phyloP scores from a whole-genome alignment of 2,888 invertebrate genomes.

The Belgica antarctica region DNA sequence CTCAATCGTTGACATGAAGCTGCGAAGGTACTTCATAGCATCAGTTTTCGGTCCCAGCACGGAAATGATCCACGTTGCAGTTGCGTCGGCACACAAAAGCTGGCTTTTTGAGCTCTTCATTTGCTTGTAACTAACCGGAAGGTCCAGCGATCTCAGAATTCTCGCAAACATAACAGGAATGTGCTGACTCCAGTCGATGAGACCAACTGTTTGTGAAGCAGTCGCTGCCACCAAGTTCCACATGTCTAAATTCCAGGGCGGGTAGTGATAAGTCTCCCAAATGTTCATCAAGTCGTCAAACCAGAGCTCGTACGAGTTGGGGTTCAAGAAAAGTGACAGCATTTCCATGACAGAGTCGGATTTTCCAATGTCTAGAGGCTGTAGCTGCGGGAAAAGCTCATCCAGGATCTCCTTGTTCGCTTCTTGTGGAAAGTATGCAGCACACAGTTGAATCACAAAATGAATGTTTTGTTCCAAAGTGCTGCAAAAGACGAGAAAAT shows the following conservation, averaged over 20 bases:
- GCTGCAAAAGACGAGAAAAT: slow-evolving; percentile 40
- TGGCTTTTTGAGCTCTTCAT: slow-evolving; percentile 60
- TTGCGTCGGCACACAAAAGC: slow-evolving; percentile 50
- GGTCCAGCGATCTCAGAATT: slow-evolving; percentile 69
- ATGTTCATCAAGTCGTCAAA: slow-evolving; percentile 73
- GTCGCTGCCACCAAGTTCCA: slow-evolving; percentile 72
- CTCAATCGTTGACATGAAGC: slow-evolving; percentile 78
- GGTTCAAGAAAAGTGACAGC: slow-evolving; percentile 70
- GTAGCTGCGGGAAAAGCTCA: slow-evolving; percentile 75
- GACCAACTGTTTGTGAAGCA: slow-evolving; percentile 73
- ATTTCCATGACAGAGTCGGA: slow-evolving; percentile 60
- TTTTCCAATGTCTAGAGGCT: slow-evolving; percentile 65
- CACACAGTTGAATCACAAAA: slow-evolving; percentile 45
- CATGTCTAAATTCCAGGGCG: slow-evolving; percentile 58
- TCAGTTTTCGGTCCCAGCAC: slow-evolving; percentile 66
- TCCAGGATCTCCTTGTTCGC: slow-evolving; percentile 84
- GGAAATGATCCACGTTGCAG: slow-evolving; percentile 60
- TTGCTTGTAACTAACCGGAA: slow-evolving; percentile 76
- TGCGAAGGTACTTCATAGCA: slow-evolving; percentile 70
- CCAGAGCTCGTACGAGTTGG: slow-evolving; percentile 73
- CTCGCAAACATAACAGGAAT: slow-evolving; percentile 73
- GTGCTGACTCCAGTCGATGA: slow-evolving; percentile 83
- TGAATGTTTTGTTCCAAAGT: slow-evolving; percentile 46
- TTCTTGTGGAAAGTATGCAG: slow-evolving; percentile 65
- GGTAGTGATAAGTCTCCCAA: slow-evolving; percentile 75